Percentiles rank a stretch among this genome's conserved stretches.
Evolutionary conservation across 35 echinoderm and acorn worm genomes (phyloP).

Genomic region (Acanthaster planci): DNA sequence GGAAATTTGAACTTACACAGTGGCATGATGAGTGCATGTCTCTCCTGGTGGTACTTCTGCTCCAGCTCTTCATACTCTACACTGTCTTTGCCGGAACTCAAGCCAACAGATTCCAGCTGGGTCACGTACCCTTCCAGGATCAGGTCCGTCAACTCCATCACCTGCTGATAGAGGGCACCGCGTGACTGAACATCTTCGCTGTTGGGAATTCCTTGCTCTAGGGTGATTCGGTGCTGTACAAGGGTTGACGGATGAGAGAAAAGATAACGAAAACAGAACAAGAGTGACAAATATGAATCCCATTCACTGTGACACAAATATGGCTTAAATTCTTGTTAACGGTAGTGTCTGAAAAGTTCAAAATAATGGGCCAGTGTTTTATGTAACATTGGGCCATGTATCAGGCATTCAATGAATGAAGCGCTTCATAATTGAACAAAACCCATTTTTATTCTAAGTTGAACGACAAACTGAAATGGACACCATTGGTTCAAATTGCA

Average conservation of each 20-base stretch:
- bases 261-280: too few species aligned
- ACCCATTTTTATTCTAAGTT: too few species aligned
- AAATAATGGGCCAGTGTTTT: too few species aligned
- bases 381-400: too few species aligned
- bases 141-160: conserved; percentile 76
- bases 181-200: conserved; percentile 66
- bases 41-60: conserved; percentile 86
- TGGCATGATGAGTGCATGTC: conserved; percentile 73
- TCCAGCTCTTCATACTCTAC: conserved; percentile 63
- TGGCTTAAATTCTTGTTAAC: too few species aligned
- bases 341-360: too few species aligned
- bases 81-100: conserved; percentile 58
- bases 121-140: conserved; percentile 83
- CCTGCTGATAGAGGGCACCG: conserved; percentile 78
- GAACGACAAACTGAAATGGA: too few species aligned
- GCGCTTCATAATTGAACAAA: too few species aligned
- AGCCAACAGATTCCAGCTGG: conserved; percentile 77
- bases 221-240: conserved; percentile 72
- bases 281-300: too few species aligned
- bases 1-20: conserved; percentile 65
- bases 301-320: too few species aligned
- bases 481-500: too few species aligned
- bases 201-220: conserved; percentile 64
- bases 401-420: too few species aligned
- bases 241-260: background rate